phyloP scores from a whole-genome alignment of 1,140 invertebrate species.

The Centruroides vittatus region DNA sequence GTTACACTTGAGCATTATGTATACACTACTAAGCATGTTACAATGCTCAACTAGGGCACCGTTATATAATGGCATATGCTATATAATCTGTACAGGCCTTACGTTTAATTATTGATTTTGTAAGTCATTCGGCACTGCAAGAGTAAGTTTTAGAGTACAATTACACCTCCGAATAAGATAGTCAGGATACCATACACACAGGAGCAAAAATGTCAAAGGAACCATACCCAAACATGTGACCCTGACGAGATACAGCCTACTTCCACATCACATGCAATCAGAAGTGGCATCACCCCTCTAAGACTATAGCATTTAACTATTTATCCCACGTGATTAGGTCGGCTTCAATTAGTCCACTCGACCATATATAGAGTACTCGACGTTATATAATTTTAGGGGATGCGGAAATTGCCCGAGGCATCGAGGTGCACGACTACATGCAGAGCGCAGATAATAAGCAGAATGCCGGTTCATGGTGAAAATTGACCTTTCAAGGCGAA shows the following conservation, averaged over 20 bases:
- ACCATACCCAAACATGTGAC: background rate
- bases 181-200: background rate
- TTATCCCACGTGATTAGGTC: no score
- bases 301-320: background rate
- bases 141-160: background rate
- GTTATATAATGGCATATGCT: no score
- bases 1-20: no score
- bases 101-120: no score
- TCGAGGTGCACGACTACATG: background rate
- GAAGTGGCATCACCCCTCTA: background rate
- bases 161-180: background rate
- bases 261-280: background rate
- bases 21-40: no score
- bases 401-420: background rate
- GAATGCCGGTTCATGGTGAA: no score
- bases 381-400: background rate
- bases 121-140: no score
- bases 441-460: no score
- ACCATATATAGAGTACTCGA: background rate
- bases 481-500: no score
- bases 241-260: background rate
- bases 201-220: no score
- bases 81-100: no score
- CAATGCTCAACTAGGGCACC: no score
- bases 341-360: background rate